Evolutionary conservation across 2,888 invertebrate species (phyloP), one percentile per base, ranked within the genome.

Genomic region (Oegoconia quadripuncta): DNA sequence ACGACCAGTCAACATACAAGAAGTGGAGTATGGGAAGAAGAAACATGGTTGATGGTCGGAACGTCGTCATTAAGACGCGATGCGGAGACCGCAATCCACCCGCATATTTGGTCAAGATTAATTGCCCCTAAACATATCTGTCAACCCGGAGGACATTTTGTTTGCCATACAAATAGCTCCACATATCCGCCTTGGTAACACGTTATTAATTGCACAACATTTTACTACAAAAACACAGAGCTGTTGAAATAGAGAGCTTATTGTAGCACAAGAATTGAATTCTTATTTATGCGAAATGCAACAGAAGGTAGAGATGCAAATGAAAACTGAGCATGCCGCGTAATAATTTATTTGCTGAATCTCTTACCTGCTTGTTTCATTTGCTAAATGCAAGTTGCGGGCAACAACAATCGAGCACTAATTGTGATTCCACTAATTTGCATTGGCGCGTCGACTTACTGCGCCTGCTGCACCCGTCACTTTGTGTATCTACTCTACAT

Each of bases 41-140:
- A 48, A 33, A 42, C 54, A 50, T 46, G 48, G 52, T 57, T 27
- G 27, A 27, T 27, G 4, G 27, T 27, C 13, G 63, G 61, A 61
- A 61, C 64, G 60, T 60, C 59, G 70, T 72, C 71, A 75, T 74
- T 79, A 75, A 64, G 64, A 54, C 46, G 56, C 54, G 48, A 62
- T 59, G 59, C 62, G 65, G 65, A 63, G 63, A 61, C 74, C 72
- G 66, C 75, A 74, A 73, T 74, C 73, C 73, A 65, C 74, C 75
- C 78, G 79, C 74, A 77, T 81, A 78, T 81, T 81, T 75, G 81
- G 82, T 80, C 78, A 78, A 82, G 82, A 84, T 83, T 82, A 82
- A 83, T 82, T 82, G 75, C 73, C 73, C 65, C 70, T 68, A 49
- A 77, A 77, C 78, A 79, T 80, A 81, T 82, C 80, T 79, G 80